phyloP scores from a whole-genome alignment of 2,797 vertebrate genomes.

The Arremon brunneinucha region DNA sequence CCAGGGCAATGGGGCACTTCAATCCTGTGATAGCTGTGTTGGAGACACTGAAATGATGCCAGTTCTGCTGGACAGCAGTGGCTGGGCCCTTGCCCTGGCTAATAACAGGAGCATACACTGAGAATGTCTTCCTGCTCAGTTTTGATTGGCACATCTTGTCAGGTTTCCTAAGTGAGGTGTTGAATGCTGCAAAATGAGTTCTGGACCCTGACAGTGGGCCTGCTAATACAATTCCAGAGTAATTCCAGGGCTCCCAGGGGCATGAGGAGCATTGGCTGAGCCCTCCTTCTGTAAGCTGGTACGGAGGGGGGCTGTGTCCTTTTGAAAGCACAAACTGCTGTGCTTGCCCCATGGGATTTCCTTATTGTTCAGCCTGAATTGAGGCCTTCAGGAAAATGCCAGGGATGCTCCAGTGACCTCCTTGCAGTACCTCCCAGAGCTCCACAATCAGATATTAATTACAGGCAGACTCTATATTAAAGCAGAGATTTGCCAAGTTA shows the following conservation, averaged over 20 bases:
- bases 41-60: background rate
- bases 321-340: background rate
- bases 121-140: background rate
- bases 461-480: constrained; percentile 32
- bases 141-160: background rate
- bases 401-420: background rate
- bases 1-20: background rate
- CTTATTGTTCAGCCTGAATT: background rate
- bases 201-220: background rate
- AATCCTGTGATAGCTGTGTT: background rate
- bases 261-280: background rate
- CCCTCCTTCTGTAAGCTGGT: background rate
- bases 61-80: background rate
- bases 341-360: background rate
- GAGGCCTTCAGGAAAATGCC: background rate
- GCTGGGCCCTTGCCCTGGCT: background rate
- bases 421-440: constrained; percentile 4
- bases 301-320: background rate
- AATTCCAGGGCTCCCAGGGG: background rate
- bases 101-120: background rate
- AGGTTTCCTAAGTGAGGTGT: background rate
- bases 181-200: constrained; percentile 8
- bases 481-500: constrained; percentile 39
- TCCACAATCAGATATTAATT: constrained; percentile 42
- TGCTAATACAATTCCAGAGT: background rate